Evolutionary conservation across 2,113 vertebrate genomes (phyloP), one percentile per base, ranked within the genome.

Genomic region (Pao palembangensis): DNA sequence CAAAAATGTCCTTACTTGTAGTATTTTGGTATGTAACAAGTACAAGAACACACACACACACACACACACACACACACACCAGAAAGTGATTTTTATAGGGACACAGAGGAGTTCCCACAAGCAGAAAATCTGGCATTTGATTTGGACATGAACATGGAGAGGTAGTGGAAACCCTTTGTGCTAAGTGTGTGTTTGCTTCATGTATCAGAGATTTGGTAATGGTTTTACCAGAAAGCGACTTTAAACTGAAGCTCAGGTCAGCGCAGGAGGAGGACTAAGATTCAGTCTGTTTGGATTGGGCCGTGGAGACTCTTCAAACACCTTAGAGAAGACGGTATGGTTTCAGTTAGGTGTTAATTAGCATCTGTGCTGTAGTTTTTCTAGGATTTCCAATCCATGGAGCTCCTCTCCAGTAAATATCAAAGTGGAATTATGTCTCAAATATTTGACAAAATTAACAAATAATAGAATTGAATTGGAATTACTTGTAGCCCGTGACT

Each of bases 161-260:
- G 42, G 70, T 56, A 63, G 69, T 55, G 55, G 58, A 54, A 74
- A 47, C 49, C 57, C 47, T 71, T 70, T 58, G 51, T 78, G 58
- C 60, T 71, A 58, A 38, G 34, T 38, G 34, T 38, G 42, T 58
- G 76, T 73, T 72, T 44, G 34, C 34, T 38, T 12, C 11, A 38
- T 8, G 8, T 38, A 76, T 51, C 4, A 57, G 53, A 73, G 67
- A 63, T 18, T 0, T 0, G 0, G 1, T 59, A 38, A 70, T 61
- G 17, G 54, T 28, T 81, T 73, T 66, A 67, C 47, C 72, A 78
- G 69, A 59, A 20, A 58, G 14, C 18, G 0, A 41, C 18, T 31
- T 19, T 6, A 10, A 68, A 72, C 56, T 47, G 2, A 67, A 49
- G 48, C 50, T 50, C 53, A 53, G 31, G 42, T 55, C 34, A 47